These are phyloP conservation scores for Eremophila alpestris DNA, from an alignment of 2,797 vertebrate species.

Conservation along the genomic window DNA sequence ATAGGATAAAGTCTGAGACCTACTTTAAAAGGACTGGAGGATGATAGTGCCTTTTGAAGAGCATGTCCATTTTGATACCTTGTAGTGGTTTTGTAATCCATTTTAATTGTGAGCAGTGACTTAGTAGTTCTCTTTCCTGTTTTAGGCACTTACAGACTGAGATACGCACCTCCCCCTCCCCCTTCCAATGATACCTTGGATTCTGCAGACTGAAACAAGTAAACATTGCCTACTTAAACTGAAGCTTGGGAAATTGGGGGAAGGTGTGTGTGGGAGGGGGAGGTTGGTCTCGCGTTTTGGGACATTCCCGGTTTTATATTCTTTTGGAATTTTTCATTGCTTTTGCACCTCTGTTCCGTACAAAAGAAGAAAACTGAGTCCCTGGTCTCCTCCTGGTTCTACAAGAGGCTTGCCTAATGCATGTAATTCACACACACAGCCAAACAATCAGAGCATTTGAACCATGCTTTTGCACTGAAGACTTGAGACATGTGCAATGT, in stretches of 20 bases:
- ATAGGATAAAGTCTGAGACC: background rate
- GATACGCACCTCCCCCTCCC: constrained; percentile 88
- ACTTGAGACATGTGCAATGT: constrained; percentile 81
- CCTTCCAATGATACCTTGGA: constrained; percentile 89
- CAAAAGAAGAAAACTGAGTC: constrained; percentile 73
- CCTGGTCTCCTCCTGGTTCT: constrained; percentile 70
- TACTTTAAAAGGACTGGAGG: constrained; percentile 33
- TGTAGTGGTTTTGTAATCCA: constrained; percentile 71
- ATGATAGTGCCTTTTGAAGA: constrained; percentile 65
- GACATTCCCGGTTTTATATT: constrained; percentile 74
- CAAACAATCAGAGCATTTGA: constrained; percentile 70
- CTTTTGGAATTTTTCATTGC: constrained; percentile 74
- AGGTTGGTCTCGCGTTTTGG: constrained; percentile 70
- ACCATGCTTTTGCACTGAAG: constrained; percentile 81
- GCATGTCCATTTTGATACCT: constrained; percentile 66
- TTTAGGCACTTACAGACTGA: constrained; percentile 94
- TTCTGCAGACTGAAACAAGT: constrained; percentile 87
- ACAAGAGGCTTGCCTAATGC: constrained; percentile 73
- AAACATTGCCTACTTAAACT: constrained; percentile 82
- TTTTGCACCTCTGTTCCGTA: constrained; percentile 70
- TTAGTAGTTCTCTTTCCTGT: constrained; percentile 84
- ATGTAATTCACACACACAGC: constrained; percentile 67
- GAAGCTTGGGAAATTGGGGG: constrained; percentile 76
- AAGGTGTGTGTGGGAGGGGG: constrained; percentile 60
- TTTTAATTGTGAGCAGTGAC: constrained; percentile 71